These are phyloP conservation scores for Lysandra coridon DNA, from an alignment of 2,888 invertebrate species.

Conservation along the genomic window DNA sequence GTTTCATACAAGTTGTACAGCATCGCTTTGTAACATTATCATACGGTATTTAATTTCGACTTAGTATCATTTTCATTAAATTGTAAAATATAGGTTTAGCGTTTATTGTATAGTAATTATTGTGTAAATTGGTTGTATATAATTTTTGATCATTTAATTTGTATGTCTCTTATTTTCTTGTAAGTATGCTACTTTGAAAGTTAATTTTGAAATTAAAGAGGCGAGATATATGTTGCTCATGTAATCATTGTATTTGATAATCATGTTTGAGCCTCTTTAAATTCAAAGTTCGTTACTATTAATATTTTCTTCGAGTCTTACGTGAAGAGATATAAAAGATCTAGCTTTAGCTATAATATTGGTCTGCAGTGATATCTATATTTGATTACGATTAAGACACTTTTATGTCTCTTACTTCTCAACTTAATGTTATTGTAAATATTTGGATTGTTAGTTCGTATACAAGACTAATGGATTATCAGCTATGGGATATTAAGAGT, in stretches of 20 bases:
- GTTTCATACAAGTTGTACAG: conserved; percentile 10
- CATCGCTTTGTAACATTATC: background rate
- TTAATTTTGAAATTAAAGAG: conserved; percentile 31
- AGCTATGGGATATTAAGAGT: conserved; percentile 52
- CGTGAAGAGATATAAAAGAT: conserved; percentile 7
- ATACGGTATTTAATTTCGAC: conserved; percentile 26
- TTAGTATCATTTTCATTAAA: conserved; percentile 36
- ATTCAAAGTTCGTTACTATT: conserved; percentile 16
- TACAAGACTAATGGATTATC: conserved; percentile 31
- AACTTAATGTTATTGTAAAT: conserved; percentile 32
- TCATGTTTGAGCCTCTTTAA: background rate
- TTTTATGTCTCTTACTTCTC: conserved; percentile 15
- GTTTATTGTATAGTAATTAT: conserved; percentile 49
- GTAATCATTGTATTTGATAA: background rate
- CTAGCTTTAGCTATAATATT: conserved; percentile 6
- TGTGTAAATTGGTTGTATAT: conserved; percentile 78
- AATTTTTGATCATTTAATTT: conserved; percentile 56
- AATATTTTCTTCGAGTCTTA: conserved; percentile 8
- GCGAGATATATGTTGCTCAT: background rate
- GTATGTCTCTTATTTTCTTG: conserved; percentile 45
- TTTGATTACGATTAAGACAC: conserved; percentile 3
- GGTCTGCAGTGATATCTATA: background rate
- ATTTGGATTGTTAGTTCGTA: conserved; percentile 31
- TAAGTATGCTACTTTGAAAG: conserved; percentile 37
- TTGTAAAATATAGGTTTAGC: conserved; percentile 47